Conservation (phyloP, 1,140 invertebrate genomes). For the Cherax quadricarinatus region DNA sequence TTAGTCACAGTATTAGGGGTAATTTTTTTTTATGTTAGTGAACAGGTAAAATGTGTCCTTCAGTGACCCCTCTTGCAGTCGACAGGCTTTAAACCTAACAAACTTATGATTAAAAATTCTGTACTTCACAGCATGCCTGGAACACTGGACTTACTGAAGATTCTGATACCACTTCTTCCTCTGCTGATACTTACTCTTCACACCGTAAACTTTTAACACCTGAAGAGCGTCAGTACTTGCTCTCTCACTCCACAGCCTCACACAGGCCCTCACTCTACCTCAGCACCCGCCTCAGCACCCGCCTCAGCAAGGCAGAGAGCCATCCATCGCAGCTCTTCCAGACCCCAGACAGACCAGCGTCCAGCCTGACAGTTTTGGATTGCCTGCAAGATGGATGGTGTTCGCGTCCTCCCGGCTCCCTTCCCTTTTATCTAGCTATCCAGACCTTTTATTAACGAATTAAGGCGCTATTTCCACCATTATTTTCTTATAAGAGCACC, state of each 20-base stretch:
- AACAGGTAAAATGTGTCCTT: too few relatives aligned
- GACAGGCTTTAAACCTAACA: too few relatives aligned
- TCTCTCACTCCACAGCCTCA: not conserved
- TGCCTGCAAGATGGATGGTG: slow-evolving; percentile 58
- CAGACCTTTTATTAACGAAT: slow-evolving; percentile 70
- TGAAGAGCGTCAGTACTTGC: too few relatives aligned
- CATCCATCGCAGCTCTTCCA: slow-evolving; percentile 49
- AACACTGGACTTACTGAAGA: too few relatives aligned
- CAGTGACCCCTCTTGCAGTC: too few relatives aligned
- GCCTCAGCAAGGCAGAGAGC: not conserved
- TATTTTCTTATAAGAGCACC: slow-evolving; percentile 71
- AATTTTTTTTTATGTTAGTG: too few relatives aligned
- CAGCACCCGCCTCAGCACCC: not conserved
- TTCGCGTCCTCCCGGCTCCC: slow-evolving; percentile 42
- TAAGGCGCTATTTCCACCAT: slow-evolving; percentile 70
- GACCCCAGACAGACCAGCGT: slow-evolving; percentile 60
- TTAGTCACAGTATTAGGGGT: too few relatives aligned
- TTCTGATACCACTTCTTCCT: too few relatives aligned
- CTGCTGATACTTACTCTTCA: too few relatives aligned
- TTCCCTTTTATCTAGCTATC: slow-evolving; percentile 66
- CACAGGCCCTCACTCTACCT: not conserved
- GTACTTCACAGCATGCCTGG: too few relatives aligned
- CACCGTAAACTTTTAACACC: too few relatives aligned
- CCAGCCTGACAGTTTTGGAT: slow-evolving; percentile 59
- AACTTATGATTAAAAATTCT: too few relatives aligned